These are phyloP conservation scores for Drosophila albomicans DNA, from an alignment of 1,140 invertebrate genomes.

Conservation along the genomic window DNA sequence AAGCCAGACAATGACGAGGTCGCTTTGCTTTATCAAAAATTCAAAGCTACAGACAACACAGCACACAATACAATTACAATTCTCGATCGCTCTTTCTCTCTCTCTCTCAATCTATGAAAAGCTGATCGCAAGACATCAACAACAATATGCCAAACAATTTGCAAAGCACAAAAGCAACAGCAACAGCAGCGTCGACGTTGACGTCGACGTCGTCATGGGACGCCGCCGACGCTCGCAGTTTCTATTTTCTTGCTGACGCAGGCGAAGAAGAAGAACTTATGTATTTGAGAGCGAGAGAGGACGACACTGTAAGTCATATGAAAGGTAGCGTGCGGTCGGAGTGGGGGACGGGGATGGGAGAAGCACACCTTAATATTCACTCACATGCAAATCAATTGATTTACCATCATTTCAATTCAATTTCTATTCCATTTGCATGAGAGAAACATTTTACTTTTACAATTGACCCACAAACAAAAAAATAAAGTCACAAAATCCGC, in stretches of 20 bases:
- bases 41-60: slow-evolving; percentile 19
- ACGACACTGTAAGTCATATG: slow-evolving; percentile 31
- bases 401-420: slow-evolving; percentile 10
- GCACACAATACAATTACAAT: slow-evolving; percentile 9
- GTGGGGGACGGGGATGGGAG: not conserved
- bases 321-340: not conserved
- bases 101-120: slow-evolving; percentile 27
- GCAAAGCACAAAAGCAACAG: slow-evolving; percentile 13
- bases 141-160: slow-evolving; percentile 39
- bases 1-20: slow-evolving; percentile 39
- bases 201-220: slow-evolving; percentile 32
- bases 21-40: slow-evolving; percentile 40
- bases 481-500: slow-evolving; percentile 17
- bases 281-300: slow-evolving; percentile 6
- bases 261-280: slow-evolving; percentile 23
- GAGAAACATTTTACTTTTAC: slow-evolving; percentile 19
- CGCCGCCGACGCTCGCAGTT: slow-evolving; percentile 36
- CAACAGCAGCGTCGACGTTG: slow-evolving; percentile 12
- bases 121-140: slow-evolving; percentile 30
- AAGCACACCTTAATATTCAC: not conserved
- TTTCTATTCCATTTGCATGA: slow-evolving; percentile 15
- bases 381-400: slow-evolving; percentile 37
- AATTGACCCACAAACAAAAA: slow-evolving; percentile 30
- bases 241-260: slow-evolving; percentile 76
- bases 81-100: slow-evolving; percentile 1